Percentiles rank a stretch among this genome's conserved stretches.
Conservation (phyloP, 2,797 vertebrate genomes). For the Characodon lateralis region DNA sequence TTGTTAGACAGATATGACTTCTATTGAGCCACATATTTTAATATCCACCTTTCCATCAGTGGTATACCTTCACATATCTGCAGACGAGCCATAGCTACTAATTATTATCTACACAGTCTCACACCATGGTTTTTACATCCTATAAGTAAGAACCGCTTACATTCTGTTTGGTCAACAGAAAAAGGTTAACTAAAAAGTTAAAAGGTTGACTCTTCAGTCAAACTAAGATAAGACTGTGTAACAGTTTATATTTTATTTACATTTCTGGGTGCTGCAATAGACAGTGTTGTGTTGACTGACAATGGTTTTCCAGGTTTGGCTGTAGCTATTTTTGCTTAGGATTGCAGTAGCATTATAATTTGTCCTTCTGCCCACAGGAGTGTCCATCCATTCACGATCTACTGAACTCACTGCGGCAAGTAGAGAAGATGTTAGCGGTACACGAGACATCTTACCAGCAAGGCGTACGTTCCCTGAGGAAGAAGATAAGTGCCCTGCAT, state of each 20-base stretch:
- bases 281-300: not conserved
- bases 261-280: not conserved
- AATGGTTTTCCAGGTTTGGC: not conserved
- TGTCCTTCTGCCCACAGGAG: conserved; percentile 63
- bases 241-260: not conserved
- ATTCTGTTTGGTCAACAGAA: not conserved
- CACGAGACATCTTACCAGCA: conserved; percentile 83
- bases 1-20: not conserved
- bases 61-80: not conserved
- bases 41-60: not conserved
- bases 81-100: not conserved
- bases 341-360: not conserved
- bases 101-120: not conserved
- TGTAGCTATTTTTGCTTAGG: not conserved
- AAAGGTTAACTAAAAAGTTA: not conserved
- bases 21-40: not conserved
- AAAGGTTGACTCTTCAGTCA: not conserved
- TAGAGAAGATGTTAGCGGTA: conserved; percentile 82
- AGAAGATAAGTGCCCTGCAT: conserved; percentile 81
- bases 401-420: conserved; percentile 73
- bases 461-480: conserved; percentile 72
- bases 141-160: not conserved
- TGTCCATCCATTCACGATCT: conserved; percentile 79
- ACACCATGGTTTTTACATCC: not conserved
- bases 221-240: not conserved